Percentiles rank a stretch among this genome's conserved stretches.
These are phyloP conservation scores for Acanthornis magna DNA, from an alignment of 2,797 vertebrate species.

Conservation along the genomic window DNA sequence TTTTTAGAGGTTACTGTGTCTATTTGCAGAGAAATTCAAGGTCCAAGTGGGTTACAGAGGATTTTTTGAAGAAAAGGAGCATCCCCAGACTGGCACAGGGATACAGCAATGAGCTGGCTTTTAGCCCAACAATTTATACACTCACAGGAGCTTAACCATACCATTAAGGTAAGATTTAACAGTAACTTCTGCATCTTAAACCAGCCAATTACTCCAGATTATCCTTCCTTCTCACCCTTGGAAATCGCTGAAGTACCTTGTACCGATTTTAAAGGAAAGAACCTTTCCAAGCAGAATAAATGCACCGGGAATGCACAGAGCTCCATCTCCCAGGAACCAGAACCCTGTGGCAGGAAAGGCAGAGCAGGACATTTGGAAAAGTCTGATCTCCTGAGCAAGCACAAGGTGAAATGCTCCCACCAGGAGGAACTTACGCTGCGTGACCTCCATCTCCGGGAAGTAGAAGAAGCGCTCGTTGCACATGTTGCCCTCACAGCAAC, in stretches of 20 bases:
- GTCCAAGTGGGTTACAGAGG: not conserved
- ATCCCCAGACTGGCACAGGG: not conserved
- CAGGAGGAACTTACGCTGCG: constrained; percentile 74
- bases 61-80: not conserved
- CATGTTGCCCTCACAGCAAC: constrained; percentile 95
- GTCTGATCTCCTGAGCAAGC: not conserved
- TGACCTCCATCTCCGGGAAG: constrained; percentile 81
- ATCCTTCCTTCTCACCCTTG: not conserved
- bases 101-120: not conserved
- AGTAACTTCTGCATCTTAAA: not conserved
- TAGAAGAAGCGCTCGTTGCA: constrained; percentile 94
- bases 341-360: not conserved
- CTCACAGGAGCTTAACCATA: not conserved
- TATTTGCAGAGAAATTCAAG: not conserved
- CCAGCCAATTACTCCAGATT: not conserved
- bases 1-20: not conserved
- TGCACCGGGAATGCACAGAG: not conserved
- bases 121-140: not conserved
- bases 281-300: not conserved
- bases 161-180: not conserved
- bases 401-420: accelerated
- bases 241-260: not conserved
- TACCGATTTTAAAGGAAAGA: not conserved
- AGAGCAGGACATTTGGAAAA: not conserved
- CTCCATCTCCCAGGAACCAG: not conserved